Evolutionary conservation across 1,140 invertebrate genomes (phyloP).

Genomic region (Pseudomyrmex dendroicus): DNA sequence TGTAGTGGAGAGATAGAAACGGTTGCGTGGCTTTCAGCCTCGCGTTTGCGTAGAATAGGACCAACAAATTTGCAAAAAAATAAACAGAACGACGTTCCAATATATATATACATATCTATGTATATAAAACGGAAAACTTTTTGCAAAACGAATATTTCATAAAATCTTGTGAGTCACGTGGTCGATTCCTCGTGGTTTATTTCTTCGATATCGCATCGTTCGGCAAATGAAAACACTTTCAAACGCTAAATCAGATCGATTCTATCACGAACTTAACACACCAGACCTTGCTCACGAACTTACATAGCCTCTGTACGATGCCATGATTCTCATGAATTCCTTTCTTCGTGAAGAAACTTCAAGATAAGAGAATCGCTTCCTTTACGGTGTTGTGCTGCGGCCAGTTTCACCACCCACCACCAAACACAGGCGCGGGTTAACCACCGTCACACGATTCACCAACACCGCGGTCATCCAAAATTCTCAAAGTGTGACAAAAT

Average conservation of each 20-base stretch:
- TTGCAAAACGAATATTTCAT: not conserved
- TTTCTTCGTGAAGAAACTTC: slow-evolving; percentile 29
- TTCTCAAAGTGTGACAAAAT: not conserved
- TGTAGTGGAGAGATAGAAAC: not conserved
- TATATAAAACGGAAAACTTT: not conserved
- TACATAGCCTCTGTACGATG: slow-evolving; percentile 83
- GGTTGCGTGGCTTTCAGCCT: not conserved
- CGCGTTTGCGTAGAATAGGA: not conserved
- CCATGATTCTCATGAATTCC: slow-evolving; percentile 70
- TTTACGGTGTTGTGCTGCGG: slow-evolving; percentile 38
- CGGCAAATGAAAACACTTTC: not conserved
- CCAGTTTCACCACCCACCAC: slow-evolving; percentile 57
- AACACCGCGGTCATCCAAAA: not conserved
- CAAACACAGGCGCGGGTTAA: slow-evolving; percentile 43
- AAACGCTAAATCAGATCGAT: not conserved
- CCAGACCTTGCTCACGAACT: slow-evolving; percentile 67
- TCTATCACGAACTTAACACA: not conserved
- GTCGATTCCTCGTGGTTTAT: slow-evolving; percentile 11
- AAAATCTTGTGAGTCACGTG: not conserved
- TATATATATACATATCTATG: too few species aligned
- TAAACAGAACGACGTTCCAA: not conserved
- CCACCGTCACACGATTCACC: slow-evolving; percentile 45
- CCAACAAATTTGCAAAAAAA: not conserved
- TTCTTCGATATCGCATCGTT: not conserved
- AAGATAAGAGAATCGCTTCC: slow-evolving; percentile 1